Conservation (phyloP, 1,140 invertebrate species). For the Listronotus oregonensis region DNA sequence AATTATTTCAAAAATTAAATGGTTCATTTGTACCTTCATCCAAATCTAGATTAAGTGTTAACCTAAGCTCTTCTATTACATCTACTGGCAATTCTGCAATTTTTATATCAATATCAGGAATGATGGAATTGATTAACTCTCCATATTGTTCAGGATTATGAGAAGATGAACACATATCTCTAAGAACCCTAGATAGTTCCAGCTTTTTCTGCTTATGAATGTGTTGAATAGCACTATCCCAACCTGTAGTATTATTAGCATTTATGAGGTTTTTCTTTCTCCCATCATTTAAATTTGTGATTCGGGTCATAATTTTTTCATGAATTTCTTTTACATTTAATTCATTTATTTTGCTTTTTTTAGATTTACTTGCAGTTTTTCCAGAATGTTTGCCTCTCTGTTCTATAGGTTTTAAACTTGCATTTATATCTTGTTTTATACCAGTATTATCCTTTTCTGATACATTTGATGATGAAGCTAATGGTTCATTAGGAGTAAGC, state of each 20-base stretch:
- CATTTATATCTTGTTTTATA: constrained; percentile 1
- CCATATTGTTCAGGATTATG: constrained; percentile 23
- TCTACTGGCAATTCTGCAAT: constrained; percentile 48
- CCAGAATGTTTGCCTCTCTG: constrained; percentile 2
- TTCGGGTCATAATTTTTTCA: constrained; percentile 48
- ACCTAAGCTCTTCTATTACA: constrained; percentile 45
- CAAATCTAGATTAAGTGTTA: constrained; percentile 41
- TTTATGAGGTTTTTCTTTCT: constrained; percentile 48
- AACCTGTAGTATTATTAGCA: constrained; percentile 37
- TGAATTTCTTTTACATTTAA: constrained; percentile 35
- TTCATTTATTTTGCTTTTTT: constrained; percentile 3
- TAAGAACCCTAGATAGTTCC: constrained; percentile 46
- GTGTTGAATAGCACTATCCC: constrained; percentile 45
- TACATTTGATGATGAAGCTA: constrained; percentile 1
- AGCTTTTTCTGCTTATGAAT: constrained; percentile 48
- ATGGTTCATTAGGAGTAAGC: constrained; percentile 37
- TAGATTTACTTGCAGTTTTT: constrained; percentile 9
- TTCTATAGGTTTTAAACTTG: neutral
- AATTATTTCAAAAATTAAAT: too few species aligned
- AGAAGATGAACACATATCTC: constrained; percentile 41
- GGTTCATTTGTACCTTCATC: constrained; percentile 14
- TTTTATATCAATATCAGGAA: constrained; percentile 50
- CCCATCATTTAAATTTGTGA: constrained; percentile 45
- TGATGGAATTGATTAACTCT: constrained; percentile 45
- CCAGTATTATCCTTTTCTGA: neutral